phyloP scores from a whole-genome alignment of 53 echinoderm and acorn worm species.

The Antedon mediterranea region DNA sequence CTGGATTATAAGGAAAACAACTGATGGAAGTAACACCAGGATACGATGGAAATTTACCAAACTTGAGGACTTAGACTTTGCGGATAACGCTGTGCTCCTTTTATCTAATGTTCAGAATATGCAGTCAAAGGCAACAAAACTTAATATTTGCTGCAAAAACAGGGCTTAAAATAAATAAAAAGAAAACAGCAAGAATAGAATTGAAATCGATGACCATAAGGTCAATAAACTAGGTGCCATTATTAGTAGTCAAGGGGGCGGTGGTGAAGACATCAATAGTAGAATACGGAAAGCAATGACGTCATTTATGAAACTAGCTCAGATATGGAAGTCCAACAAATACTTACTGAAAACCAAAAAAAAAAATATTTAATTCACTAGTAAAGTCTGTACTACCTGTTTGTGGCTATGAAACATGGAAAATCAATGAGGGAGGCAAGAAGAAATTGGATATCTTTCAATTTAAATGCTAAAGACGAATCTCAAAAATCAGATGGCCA shows the following conservation, averaged over 20 bases:
- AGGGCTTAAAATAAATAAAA: background rate
- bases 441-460: background rate
- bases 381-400: conserved; percentile 12
- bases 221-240: background rate
- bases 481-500: background rate
- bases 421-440: conserved; percentile 7
- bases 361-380: conserved; percentile 5
- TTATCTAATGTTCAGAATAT: background rate
- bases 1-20: too few species aligned
- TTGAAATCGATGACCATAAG: background rate
- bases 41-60: background rate
- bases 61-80: background rate
- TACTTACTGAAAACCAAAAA: conserved; percentile 11
- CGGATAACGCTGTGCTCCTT: background rate
- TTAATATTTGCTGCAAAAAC: background rate
- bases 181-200: background rate
- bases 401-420: conserved; percentile 13
- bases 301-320: background rate
- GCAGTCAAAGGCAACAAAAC: background rate
- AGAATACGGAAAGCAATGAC: background rate
- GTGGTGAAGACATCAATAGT: background rate
- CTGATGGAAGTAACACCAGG: too few species aligned
- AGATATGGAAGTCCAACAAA: conserved; percentile 2
- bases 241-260: background rate
- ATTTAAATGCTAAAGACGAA: background rate